Percentiles rank a stretch among this genome's conserved stretches.
These are phyloP conservation scores for Druon quercuslanigerum DNA, from an alignment of 1,140 invertebrate genomes.

Conservation along the genomic window DNA sequence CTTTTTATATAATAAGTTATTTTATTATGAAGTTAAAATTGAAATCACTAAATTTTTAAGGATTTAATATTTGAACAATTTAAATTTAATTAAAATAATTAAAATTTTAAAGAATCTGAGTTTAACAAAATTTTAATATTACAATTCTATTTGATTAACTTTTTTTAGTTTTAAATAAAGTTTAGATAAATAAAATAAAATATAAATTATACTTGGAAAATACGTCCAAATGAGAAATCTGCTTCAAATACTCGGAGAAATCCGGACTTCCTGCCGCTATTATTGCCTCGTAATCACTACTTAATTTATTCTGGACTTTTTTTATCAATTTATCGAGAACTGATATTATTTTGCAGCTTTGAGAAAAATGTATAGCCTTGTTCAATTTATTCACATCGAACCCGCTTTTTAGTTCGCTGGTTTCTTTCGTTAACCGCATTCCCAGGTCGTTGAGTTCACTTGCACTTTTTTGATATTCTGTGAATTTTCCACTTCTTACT, in stretches of 20 bases:
- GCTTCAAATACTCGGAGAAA: conserved; percentile 46
- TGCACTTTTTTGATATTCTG: conserved; percentile 46
- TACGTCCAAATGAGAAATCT: conserved; percentile 41
- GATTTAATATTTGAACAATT: too few relatives aligned
- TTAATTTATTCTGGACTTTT: conserved; percentile 46
- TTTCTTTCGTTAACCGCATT: conserved; percentile 38
- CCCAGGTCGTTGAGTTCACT: conserved; percentile 47
- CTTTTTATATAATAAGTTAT: too few relatives aligned
- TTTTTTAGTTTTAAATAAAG: too few relatives aligned
- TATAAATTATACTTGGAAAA: conserved; percentile 36
- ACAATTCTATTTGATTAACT: too few relatives aligned
- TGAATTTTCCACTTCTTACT: conserved; percentile 30
- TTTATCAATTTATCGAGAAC: conserved; percentile 40
- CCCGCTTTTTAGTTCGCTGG: conserved; percentile 37
- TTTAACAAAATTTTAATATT: too few relatives aligned
- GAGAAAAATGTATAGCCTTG: neutral
- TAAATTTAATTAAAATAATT: too few relatives aligned
- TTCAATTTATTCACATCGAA: neutral
- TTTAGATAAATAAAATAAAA: too few relatives aligned
- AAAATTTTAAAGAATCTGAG: too few relatives aligned
- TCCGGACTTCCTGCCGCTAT: conserved; percentile 43
- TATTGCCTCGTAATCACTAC: conserved; percentile 48
- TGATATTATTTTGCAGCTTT: conserved; percentile 1
- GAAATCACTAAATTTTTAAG: too few relatives aligned
- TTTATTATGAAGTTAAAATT: too few relatives aligned